These are phyloP conservation scores for Nowickia ferox DNA, from an alignment of 2,888 invertebrate species.

Conservation along the genomic window DNA sequence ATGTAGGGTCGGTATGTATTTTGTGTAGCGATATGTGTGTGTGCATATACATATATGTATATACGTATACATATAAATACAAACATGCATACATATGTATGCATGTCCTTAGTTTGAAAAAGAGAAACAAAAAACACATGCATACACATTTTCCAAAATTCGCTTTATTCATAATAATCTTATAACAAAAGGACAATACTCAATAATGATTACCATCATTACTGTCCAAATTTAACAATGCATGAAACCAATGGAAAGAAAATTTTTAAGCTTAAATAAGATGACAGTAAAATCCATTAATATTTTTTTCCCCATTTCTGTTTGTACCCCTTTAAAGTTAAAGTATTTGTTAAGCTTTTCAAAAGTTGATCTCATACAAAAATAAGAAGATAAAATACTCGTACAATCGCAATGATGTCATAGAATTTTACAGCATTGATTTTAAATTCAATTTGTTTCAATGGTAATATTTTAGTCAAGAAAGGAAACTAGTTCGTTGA, in stretches of 20 bases:
- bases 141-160: background rate
- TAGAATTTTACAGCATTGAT: conserved; percentile 23
- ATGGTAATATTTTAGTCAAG: background rate
- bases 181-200: background rate
- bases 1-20: too few relatives aligned
- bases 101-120: too few relatives aligned
- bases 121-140: too few relatives aligned
- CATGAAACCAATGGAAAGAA: conserved; percentile 11
- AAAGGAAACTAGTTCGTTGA: conserved; percentile 19
- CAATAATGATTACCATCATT: conserved; percentile 4
- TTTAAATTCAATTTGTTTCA: conserved; percentile 45
- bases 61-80: background rate
- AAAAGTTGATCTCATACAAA: conserved; percentile 10
- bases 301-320: background rate
- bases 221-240: conserved; percentile 7
- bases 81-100: background rate
- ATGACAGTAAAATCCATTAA: conserved; percentile 27
- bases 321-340: conserved; percentile 7
- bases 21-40: too few relatives aligned
- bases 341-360: conserved; percentile 18
- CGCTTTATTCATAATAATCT: background rate
- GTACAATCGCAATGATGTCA: conserved; percentile 26
- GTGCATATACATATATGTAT: too few relatives aligned
- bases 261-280: conserved; percentile 22
- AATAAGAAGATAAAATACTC: conserved; percentile 5